Evolutionary conservation across 2,888 invertebrate genomes (phyloP).

Genomic region (Stenurella melanura): DNA sequence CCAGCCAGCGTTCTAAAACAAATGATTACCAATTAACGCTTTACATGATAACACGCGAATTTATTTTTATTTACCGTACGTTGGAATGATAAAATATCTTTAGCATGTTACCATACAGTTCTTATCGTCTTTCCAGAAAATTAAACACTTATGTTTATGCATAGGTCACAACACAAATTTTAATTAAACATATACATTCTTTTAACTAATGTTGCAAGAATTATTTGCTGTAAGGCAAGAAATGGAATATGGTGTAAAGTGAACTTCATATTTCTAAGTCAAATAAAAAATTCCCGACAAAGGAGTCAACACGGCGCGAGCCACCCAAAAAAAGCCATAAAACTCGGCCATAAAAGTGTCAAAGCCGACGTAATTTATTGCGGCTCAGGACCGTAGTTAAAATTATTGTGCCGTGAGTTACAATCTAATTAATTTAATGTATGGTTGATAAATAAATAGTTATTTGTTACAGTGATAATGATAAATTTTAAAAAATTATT

Average conservation of each 20-base stretch:
- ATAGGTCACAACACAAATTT: not conserved
- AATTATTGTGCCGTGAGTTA: too few relatives aligned
- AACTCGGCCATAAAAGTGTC: too few relatives aligned
- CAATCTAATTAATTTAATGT: too few relatives aligned
- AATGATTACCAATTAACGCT: not conserved
- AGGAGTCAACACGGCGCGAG: too few relatives aligned
- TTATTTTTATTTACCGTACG: slow-evolving; percentile 2
- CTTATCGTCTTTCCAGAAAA: not conserved
- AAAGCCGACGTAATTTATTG: too few relatives aligned
- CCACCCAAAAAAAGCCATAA: too few relatives aligned
- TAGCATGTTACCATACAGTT: not conserved
- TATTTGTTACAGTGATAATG: too few relatives aligned
- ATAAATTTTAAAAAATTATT: too few relatives aligned
- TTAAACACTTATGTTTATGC: not conserved
- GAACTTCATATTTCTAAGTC: too few relatives aligned
- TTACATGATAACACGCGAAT: not conserved
- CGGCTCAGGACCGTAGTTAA: too few relatives aligned
- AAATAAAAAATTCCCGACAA: too few relatives aligned
- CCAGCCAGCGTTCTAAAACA: not conserved
- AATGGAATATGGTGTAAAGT: not conserved
- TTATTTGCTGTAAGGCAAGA: not conserved
- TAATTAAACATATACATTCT: not conserved
- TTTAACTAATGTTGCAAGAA: not conserved
- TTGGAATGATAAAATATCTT: not conserved
- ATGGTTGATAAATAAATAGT: too few relatives aligned